A percentile compares a stretch with the other conserved stretches of the same genome.
Evolutionary conservation across 1,140 invertebrate species (phyloP).

Genomic region (Zeugodacus cucurbitae): DNA sequence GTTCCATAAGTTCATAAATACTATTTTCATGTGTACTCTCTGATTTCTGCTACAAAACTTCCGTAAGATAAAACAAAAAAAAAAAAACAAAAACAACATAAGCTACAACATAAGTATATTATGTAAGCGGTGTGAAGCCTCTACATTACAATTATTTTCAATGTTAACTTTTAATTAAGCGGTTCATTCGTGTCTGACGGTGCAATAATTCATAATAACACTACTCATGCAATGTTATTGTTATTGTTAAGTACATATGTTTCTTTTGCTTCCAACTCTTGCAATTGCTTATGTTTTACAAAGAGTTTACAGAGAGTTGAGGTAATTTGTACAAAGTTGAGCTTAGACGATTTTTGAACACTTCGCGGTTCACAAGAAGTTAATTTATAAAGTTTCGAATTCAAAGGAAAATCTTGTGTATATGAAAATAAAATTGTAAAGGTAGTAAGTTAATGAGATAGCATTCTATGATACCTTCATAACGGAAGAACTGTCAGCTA

Average conservation of each 20-base stretch:
- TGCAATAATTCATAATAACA: background rate
- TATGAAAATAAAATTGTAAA: background rate
- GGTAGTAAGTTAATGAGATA: background rate
- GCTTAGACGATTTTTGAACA: background rate
- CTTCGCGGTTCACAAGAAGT: background rate
- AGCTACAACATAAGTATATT: background rate
- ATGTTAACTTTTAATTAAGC: background rate
- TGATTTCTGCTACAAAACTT: background rate
- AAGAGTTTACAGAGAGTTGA: background rate
- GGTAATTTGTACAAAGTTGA: background rate
- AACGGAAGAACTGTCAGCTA: background rate
- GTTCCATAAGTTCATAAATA: background rate
- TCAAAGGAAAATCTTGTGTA: background rate
- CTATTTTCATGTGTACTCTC: background rate
- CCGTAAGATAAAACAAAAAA: background rate
- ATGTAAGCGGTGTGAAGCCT: background rate
- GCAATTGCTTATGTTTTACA: background rate
- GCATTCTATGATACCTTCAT: background rate
- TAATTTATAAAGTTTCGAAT: background rate
- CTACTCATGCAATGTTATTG: background rate
- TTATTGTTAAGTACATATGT: background rate
- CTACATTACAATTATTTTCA: background rate
- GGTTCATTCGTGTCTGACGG: background rate
- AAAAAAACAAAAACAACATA: background rate
- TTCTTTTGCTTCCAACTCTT: background rate